phyloP scores from a whole-genome alignment of 2,888 invertebrate genomes.

The Zygothrica quintamaculata region DNA sequence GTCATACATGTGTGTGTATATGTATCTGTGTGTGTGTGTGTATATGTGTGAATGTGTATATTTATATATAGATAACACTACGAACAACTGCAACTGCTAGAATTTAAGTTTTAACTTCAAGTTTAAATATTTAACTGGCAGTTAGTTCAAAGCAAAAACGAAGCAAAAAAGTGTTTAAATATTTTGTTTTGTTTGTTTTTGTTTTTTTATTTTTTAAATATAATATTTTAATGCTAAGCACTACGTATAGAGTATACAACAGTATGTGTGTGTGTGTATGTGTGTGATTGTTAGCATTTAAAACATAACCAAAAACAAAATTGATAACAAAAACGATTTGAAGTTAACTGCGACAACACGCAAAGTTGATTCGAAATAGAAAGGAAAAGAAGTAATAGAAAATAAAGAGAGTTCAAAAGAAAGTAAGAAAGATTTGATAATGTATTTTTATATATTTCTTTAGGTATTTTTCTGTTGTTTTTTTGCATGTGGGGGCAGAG shows the following conservation, averaged over 20 bases:
- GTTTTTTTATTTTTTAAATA: neutral
- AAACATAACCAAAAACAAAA: neutral
- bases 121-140: slow-evolving; percentile 39
- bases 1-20: slow-evolving; percentile 41
- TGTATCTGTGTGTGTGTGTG: slow-evolving; percentile 13
- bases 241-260: slow-evolving; percentile 23
- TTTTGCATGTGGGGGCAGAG: slow-evolving; percentile 27
- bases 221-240: slow-evolving; percentile 23
- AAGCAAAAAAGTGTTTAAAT: slow-evolving; percentile 40
- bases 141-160: slow-evolving; percentile 50
- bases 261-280: slow-evolving; percentile 21
- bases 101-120: slow-evolving; percentile 20
- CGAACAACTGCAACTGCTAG: slow-evolving; percentile 44
- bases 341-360: slow-evolving; percentile 16
- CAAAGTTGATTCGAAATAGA: too few species aligned
- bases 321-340: slow-evolving; percentile 15
- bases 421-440: slow-evolving; percentile 32
- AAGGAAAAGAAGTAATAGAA: slow-evolving; percentile 8
- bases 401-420: slow-evolving; percentile 3
- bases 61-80: slow-evolving; percentile 40
- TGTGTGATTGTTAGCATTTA: slow-evolving; percentile 20
- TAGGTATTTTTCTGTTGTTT: slow-evolving; percentile 25
- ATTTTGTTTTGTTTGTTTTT: slow-evolving; percentile 2
- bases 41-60: slow-evolving; percentile 25
- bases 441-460: slow-evolving; percentile 40